These are phyloP conservation scores for Leptopilina drosophilae DNA, from an alignment of 2,888 invertebrate genomes.

Conservation along the genomic window DNA sequence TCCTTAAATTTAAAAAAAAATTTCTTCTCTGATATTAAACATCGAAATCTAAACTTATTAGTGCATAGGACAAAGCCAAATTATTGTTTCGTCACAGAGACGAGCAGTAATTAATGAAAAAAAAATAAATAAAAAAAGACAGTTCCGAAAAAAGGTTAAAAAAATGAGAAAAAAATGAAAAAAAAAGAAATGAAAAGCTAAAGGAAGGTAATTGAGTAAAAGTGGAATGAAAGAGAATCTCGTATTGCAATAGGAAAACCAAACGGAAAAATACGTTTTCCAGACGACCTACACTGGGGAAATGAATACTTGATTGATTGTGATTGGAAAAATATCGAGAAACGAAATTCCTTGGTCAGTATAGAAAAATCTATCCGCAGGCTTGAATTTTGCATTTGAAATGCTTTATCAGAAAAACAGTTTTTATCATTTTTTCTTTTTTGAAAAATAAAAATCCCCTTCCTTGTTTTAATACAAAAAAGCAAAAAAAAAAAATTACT, in stretches of 20 bases:
- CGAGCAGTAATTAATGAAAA: neutral
- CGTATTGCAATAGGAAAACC: constrained; percentile 1
- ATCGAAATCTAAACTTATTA: too few relatives aligned
- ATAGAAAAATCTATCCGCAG: neutral
- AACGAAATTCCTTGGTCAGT: constrained; percentile 11
- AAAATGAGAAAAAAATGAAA: constrained; percentile 4
- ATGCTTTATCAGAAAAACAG: constrained; percentile 4
- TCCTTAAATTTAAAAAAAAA: too few relatives aligned
- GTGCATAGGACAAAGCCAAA: neutral
- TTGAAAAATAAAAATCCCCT: neutral
- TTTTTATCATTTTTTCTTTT: neutral
- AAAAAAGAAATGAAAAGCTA: constrained; percentile 6
- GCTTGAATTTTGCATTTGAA: neutral
- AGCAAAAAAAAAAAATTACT: neutral
- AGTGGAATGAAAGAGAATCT: constrained; percentile 6
- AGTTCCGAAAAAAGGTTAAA: neutral
- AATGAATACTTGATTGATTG: constrained; percentile 30
- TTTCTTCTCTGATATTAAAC: too few relatives aligned
- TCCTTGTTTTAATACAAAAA: neutral
- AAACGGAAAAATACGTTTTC: constrained; percentile 22
- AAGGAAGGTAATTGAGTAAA: constrained; percentile 40
- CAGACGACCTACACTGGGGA: neutral
- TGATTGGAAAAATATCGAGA: constrained; percentile 21
- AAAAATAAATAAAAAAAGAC: neutral
- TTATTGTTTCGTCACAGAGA: neutral